Evolutionary conservation across 2,113 vertebrate genomes (phyloP).

Genomic region (Malurus cyaneus): DNA sequence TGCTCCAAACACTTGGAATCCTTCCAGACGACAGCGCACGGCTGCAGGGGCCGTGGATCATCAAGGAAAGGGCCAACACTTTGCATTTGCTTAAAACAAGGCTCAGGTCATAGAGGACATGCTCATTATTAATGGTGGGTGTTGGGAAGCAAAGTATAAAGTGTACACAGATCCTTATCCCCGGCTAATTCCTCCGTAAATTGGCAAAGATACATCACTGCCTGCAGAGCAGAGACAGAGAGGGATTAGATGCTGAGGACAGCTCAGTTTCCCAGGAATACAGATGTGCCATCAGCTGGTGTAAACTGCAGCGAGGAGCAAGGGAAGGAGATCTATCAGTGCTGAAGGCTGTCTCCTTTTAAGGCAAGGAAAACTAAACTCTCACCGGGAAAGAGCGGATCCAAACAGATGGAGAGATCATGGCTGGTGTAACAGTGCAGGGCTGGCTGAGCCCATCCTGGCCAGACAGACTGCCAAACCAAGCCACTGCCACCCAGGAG

Average conservation of each 20-base stretch:
- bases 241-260: slow-evolving; percentile 27
- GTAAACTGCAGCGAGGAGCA: background rate
- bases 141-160: slow-evolving; percentile 24
- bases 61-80: background rate
- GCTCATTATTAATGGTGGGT: slow-evolving; percentile 43
- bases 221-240: slow-evolving; percentile 47
- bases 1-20: slow-evolving; percentile 46
- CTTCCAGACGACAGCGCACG: background rate
- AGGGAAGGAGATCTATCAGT: slow-evolving; percentile 20
- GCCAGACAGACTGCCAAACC: background rate
- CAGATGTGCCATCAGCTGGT: slow-evolving; percentile 37
- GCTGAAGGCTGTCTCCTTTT: slow-evolving; percentile 18
- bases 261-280: slow-evolving; percentile 40
- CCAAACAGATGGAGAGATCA: background rate
- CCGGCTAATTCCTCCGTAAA: slow-evolving; percentile 37
- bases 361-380: slow-evolving; percentile 30
- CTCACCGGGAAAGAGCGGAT: background rate
- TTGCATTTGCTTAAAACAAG: slow-evolving; percentile 36
- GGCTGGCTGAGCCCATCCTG: rapidly evolving
- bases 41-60: background rate
- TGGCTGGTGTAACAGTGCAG: rapidly evolving
- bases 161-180: slow-evolving; percentile 52
- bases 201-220: slow-evolving; percentile 48
- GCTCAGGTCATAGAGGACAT: slow-evolving; percentile 29
- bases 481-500: background rate